Evolutionary conservation across 2,113 vertebrate species (phyloP).

Genomic region (Bucco capensis): DNA sequence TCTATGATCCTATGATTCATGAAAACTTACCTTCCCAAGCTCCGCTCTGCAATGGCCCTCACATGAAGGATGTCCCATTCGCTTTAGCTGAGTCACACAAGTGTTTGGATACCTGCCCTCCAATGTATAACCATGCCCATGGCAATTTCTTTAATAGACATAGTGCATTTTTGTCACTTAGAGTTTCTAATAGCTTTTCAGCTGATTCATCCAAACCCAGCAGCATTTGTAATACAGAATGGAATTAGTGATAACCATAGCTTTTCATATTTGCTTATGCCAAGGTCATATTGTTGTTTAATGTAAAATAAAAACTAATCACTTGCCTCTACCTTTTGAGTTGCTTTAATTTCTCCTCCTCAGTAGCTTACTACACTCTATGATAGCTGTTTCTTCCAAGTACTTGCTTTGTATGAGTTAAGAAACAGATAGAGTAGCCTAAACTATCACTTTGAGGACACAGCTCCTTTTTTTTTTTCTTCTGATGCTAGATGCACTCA

Average conservation of each 20-base stretch:
- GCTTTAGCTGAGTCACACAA: background rate
- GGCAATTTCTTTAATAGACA: background rate
- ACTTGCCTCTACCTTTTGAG: background rate
- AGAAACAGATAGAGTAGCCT: background rate
- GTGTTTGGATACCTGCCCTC: background rate
- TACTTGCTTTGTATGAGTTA: background rate
- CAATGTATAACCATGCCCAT: background rate
- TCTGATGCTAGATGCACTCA: background rate
- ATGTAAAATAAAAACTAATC: background rate
- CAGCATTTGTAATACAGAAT: background rate
- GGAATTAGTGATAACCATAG: background rate
- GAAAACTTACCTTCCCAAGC: background rate
- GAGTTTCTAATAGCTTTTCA: background rate
- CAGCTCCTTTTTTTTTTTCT: background rate
- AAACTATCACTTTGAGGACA: background rate
- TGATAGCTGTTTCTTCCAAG: background rate
- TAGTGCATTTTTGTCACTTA: background rate
- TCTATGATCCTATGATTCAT: too few relatives aligned
- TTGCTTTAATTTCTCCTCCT: background rate
- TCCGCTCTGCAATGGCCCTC: background rate
- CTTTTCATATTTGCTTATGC: background rate
- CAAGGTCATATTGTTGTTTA: background rate
- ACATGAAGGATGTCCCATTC: background rate
- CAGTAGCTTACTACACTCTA: background rate
- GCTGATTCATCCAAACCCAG: background rate